Percentiles rank a stretch among this genome's conserved stretches.
phyloP scores from a whole-genome alignment of 2,888 invertebrate species.

The Creontiades dilutus region DNA sequence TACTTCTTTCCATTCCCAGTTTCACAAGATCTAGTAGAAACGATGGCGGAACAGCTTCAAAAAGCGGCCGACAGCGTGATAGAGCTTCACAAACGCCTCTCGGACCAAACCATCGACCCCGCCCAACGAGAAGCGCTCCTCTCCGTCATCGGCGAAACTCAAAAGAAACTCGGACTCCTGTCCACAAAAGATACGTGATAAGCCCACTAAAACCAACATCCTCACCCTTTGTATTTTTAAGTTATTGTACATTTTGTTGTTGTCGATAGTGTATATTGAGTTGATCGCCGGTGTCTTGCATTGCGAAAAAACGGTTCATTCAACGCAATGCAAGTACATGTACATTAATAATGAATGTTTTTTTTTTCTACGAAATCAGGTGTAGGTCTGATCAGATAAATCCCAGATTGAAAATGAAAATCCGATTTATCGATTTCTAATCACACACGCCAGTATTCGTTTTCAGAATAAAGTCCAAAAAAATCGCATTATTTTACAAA shows the following conservation, averaged over 20 bases:
- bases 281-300: slow-evolving; percentile 1
- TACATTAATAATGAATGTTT: neutral
- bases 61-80: slow-evolving; percentile 86
- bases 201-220: neutral
- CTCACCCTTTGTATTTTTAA: slow-evolving; percentile 14
- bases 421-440: neutral
- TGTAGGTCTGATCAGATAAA: neutral
- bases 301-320: neutral
- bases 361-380: neutral
- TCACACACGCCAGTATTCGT: neutral
- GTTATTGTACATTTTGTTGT: slow-evolving; percentile 17
- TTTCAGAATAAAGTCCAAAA: neutral
- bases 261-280: slow-evolving; percentile 35
- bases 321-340: neutral
- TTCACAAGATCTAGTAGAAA: slow-evolving; percentile 80
- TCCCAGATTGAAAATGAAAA: neutral
- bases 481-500: neutral
- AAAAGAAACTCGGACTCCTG: slow-evolving; percentile 78
- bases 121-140: slow-evolving; percentile 76
- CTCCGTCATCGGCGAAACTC: slow-evolving; percentile 79
- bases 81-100: slow-evolving; percentile 84
- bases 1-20: slow-evolving; percentile 78
- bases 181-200: slow-evolving; percentile 63
- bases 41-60: slow-evolving; percentile 81
- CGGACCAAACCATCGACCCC: slow-evolving; percentile 80